Evolutionary conservation across 30 jellyfish, hydroid and myxozoan species (phyloP).

Genomic region (Turritopsis rubra): DNA sequence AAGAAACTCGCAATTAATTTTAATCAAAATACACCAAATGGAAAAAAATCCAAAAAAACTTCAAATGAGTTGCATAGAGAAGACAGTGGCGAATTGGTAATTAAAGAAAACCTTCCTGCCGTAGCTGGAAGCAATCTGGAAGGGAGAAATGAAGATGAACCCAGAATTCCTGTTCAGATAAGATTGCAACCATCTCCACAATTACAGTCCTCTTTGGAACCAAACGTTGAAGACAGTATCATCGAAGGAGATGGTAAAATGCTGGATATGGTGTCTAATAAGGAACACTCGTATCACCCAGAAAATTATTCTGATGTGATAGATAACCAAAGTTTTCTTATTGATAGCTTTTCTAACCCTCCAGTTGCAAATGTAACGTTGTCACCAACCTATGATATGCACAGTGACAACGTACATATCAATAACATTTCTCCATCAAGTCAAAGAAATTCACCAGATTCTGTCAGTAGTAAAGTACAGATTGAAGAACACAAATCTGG

Average conservation of each 20-base stretch:
- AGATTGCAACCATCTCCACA: background rate
- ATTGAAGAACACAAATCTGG: background rate
- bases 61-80: background rate
- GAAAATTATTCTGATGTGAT: conserved; percentile 26
- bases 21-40: conserved; percentile 4
- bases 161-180: background rate
- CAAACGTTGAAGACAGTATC: background rate
- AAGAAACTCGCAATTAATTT: conserved; percentile 31
- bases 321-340: conserved; percentile 29
- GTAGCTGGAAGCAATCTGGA: background rate
- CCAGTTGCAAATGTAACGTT: background rate
- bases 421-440: background rate
- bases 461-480: background rate
- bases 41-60: background rate
- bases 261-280: background rate
- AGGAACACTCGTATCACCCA: conserved; percentile 14
- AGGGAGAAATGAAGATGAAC: background rate
- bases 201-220: background rate
- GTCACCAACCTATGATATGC: background rate
- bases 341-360: background rate
- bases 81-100: background rate
- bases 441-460: background rate
- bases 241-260: background rate
- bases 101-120: background rate
- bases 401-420: background rate